Percentiles rank a stretch among this genome's conserved stretches.
These are phyloP conservation scores for Prochilodus magdalenae DNA, from an alignment of 2,113 vertebrate genomes.

Conservation along the genomic window DNA sequence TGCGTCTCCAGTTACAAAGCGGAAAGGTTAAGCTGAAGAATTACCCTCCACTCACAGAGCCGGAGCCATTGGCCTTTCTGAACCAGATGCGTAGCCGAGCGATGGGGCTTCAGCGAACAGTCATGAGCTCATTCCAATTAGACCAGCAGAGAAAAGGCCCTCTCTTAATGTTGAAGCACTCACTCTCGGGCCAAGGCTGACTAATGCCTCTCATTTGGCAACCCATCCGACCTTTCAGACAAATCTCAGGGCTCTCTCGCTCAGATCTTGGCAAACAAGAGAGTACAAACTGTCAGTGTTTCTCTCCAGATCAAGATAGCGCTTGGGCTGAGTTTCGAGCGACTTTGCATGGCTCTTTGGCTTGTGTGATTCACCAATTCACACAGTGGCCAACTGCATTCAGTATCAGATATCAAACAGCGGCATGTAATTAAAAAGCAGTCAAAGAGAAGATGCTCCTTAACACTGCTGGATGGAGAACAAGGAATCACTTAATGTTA, in stretches of 20 bases:
- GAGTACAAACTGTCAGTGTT: slow-evolving; percentile 17
- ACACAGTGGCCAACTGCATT: slow-evolving; percentile 29
- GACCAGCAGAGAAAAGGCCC: slow-evolving; percentile 31
- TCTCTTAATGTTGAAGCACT: slow-evolving; percentile 27
- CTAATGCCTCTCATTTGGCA: slow-evolving; percentile 50
- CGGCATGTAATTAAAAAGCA: neutral
- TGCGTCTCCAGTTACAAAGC: slow-evolving; percentile 29
- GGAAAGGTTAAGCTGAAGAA: slow-evolving; percentile 54
- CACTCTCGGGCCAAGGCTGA: slow-evolving; percentile 10
- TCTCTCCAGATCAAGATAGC: slow-evolving; percentile 42
- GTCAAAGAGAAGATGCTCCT: neutral
- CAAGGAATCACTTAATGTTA: neutral
- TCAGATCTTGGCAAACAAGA: slow-evolving; percentile 14
- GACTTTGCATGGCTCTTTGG: slow-evolving; percentile 5
- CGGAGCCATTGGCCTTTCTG: slow-evolving; percentile 48
- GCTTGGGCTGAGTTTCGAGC: slow-evolving; percentile 10
- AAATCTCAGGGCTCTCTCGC: slow-evolving; percentile 26
- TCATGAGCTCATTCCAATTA: slow-evolving; percentile 48
- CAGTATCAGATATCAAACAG: slow-evolving; percentile 9
- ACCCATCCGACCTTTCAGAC: slow-evolving; percentile 36
- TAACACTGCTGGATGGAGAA: neutral
- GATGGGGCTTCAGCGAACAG: slow-evolving; percentile 1
- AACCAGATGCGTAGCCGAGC: slow-evolving; percentile 25
- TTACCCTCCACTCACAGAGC: slow-evolving; percentile 32
- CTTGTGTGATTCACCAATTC: slow-evolving; percentile 17